A percentile compares a stretch with the other conserved stretches of the same genome.
Conservation (phyloP, 64 coral and sea anemone genomes). For the Hydrozoanthus tunicans region DNA sequence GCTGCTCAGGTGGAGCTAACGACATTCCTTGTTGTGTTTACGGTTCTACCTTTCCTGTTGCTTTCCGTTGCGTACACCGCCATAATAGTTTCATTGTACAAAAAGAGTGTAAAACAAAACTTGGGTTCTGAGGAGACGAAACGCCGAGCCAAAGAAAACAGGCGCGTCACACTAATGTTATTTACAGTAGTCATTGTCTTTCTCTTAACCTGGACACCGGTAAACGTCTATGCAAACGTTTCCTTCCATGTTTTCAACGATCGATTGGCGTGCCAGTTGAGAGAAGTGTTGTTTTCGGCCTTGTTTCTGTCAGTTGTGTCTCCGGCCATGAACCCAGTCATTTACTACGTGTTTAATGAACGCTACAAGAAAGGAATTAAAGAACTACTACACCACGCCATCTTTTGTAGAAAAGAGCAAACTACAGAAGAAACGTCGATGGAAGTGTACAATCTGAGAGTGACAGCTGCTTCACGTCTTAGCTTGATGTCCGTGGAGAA, state of each 20-base stretch:
- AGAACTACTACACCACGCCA: not conserved
- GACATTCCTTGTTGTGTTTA: constrained; percentile 44
- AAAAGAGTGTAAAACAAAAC: not conserved
- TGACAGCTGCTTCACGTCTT: constrained; percentile 3
- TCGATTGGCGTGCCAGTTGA: constrained; percentile 27
- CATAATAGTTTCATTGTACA: constrained; percentile 33
- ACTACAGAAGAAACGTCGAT: not conserved
- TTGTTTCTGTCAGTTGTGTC: constrained; percentile 60
- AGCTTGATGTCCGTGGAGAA: not conserved
- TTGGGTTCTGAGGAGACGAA: not conserved
- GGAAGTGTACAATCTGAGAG: not conserved
- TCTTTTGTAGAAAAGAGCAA: not conserved
- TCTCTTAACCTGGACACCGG: constrained; percentile 60
- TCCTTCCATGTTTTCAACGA: constrained; percentile 43
- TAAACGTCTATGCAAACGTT: constrained; percentile 53
- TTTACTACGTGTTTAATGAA: constrained; percentile 65
- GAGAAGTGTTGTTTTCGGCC: constrained; percentile 33
- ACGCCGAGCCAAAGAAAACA: constrained; percentile 53
- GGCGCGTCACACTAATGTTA: constrained; percentile 54
- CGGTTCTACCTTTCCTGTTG: constrained; percentile 44
- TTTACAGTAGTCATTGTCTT: constrained; percentile 57
- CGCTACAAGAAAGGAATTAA: constrained; percentile 51
- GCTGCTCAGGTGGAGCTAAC: constrained; percentile 32
- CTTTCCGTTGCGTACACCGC: constrained; percentile 56
- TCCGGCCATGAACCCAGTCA: constrained; percentile 67